Conservation (phyloP, 2,797 vertebrate species). For the Acanthiza pusilla region DNA sequence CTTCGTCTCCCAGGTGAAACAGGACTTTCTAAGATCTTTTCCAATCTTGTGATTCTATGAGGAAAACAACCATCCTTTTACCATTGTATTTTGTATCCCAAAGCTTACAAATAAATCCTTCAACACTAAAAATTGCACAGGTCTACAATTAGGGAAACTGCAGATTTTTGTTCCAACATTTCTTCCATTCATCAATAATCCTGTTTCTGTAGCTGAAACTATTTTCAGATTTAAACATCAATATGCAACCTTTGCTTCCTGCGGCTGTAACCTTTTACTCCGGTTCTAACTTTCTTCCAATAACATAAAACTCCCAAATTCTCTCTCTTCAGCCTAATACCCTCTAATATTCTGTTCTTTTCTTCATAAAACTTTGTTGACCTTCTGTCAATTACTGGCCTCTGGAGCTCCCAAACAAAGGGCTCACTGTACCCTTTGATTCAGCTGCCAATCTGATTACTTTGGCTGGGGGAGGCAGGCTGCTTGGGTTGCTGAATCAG, state of each 20-base stretch:
- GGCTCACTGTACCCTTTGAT: constrained; percentile 69
- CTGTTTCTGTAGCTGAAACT: neutral
- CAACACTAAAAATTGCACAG: neutral
- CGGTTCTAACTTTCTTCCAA: constrained; percentile 5
- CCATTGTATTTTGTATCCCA: neutral
- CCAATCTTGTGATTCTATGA: neutral
- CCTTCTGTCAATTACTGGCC: constrained; percentile 63
- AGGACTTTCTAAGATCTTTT: neutral
- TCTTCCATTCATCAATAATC: neutral
- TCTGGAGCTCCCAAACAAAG: constrained; percentile 71
- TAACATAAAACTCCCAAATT: neutral
- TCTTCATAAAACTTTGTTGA: constrained; percentile 60
- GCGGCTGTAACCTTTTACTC: neutral
- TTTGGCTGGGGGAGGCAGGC: constrained; percentile 70
- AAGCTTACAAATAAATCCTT: neutral
- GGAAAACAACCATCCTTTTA: neutral
- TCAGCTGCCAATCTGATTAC: constrained; percentile 78
- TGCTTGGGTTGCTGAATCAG: constrained; percentile 73
- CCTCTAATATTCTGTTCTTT: constrained; percentile 50
- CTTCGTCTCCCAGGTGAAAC: neutral
- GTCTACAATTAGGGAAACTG: neutral
- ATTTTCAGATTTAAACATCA: constrained; percentile 10
- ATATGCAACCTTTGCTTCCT: constrained; percentile 2
- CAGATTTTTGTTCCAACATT: neutral
- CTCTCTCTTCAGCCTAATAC: constrained; percentile 17